These are phyloP conservation scores for Sandelia bainsii DNA, from an alignment of 2,797 vertebrate species.

Conservation along the genomic window DNA sequence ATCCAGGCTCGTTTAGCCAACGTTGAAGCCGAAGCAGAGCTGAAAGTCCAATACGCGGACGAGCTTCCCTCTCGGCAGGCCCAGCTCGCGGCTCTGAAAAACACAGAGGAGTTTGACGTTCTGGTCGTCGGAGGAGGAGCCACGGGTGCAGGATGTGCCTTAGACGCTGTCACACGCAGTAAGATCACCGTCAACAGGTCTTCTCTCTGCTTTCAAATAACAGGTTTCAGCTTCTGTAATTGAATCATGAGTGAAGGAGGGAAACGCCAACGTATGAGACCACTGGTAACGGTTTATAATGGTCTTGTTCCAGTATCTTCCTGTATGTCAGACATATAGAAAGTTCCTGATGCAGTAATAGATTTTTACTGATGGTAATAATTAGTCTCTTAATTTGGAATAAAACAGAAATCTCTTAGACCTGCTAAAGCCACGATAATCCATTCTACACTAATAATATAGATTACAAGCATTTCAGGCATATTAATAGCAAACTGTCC, in stretches of 20 bases:
- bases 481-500: neutral
- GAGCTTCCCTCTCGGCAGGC: constrained; percentile 88
- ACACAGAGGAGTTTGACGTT: constrained; percentile 89
- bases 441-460: neutral
- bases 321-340: too few relatives aligned
- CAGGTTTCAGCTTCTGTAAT: neutral
- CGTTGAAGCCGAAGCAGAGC: constrained; percentile 86
- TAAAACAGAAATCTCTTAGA: too few relatives aligned
- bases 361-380: too few relatives aligned
- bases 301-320: neutral
- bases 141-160: constrained; percentile 94
- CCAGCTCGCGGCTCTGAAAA: constrained; percentile 84
- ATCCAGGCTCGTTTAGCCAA: constrained; percentile 83
- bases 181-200: constrained; percentile 41
- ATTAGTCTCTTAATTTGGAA: too few relatives aligned
- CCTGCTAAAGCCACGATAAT: too few relatives aligned
- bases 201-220: neutral
- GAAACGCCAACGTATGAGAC: too few relatives aligned
- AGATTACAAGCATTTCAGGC: neutral
- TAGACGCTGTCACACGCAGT: constrained; percentile 96
- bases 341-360: too few relatives aligned
- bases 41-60: constrained; percentile 71
- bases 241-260: neutral
- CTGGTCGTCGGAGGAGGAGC: constrained; percentile 95
- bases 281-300: neutral